Conservation (phyloP, 2,113 vertebrate genomes). For the Uria aalge region DNA sequence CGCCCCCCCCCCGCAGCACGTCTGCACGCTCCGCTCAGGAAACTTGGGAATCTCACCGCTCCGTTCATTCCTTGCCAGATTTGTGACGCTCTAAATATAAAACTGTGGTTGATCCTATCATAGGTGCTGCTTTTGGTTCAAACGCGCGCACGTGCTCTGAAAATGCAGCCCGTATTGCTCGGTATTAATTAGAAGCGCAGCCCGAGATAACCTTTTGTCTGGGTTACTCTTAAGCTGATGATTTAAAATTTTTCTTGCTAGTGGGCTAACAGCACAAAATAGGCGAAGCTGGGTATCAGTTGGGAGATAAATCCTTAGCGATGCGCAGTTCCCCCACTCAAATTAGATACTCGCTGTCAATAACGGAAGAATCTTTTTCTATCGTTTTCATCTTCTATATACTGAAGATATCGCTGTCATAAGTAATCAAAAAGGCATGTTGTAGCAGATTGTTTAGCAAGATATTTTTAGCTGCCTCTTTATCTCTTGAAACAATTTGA, state of each 20-base stretch:
- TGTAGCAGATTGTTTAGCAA: conserved; percentile 38
- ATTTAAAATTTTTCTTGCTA: neutral
- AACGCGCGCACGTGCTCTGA: fast-evolving
- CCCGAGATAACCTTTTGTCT: neutral
- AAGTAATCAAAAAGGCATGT: neutral
- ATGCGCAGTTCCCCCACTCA: neutral
- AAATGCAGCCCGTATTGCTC: neutral
- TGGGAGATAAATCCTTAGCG: neutral
- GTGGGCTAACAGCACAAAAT: neutral
- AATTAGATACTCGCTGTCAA: neutral
- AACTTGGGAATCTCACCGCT: fast-evolving
- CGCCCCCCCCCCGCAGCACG: neutral
- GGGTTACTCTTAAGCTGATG: neutral
- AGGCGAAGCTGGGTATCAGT: neutral
- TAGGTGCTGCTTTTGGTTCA: neutral
- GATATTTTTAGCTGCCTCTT: conserved; percentile 37
- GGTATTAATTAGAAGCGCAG: neutral
- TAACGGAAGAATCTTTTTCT: neutral
- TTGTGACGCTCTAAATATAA: neutral
- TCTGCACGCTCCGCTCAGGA: neutral
- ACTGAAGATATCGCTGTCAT: neutral
- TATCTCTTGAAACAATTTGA: conserved; percentile 39
- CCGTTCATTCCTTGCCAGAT: fast-evolving
- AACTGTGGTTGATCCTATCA: neutral
- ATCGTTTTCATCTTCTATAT: neutral